Percentiles rank a stretch among this genome's conserved stretches.
These are phyloP conservation scores for Eutolmus rufibarbis DNA, from an alignment of 2,888 invertebrate genomes.

Conservation along the genomic window DNA sequence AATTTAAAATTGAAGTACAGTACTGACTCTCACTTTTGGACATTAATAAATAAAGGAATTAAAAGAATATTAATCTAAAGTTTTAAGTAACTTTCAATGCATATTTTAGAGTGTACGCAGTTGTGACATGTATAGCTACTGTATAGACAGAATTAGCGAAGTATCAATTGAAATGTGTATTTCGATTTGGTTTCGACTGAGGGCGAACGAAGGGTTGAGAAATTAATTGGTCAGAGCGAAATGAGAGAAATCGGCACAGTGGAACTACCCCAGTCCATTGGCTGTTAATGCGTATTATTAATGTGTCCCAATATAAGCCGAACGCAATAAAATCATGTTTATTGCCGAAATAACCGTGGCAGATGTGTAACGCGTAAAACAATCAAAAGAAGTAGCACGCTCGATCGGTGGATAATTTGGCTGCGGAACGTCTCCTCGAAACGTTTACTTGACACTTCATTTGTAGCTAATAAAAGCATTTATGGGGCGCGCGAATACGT, in stretches of 20 bases:
- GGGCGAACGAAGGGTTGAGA: not conserved
- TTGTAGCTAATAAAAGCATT: conserved; percentile 45
- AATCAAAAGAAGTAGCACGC: not conserved
- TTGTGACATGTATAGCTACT: too few species aligned
- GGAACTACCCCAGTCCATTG: not conserved
- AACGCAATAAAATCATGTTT: not conserved
- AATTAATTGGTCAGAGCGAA: not conserved
- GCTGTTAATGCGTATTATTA: not conserved
- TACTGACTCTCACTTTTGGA: too few species aligned
- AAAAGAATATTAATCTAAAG: too few species aligned
- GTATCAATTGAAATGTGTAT: not conserved
- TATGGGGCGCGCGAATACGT: conserved; percentile 34
- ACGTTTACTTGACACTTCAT: conserved; percentile 43
- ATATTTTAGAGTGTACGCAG: too few species aligned
- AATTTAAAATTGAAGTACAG: too few species aligned
- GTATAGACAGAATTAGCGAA: too few species aligned
- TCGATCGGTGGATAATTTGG: not conserved
- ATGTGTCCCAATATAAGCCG: not conserved
- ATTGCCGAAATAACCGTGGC: not conserved
- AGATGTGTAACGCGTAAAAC: not conserved
- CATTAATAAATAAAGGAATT: too few species aligned
- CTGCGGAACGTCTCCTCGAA: not conserved
- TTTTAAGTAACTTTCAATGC: too few species aligned
- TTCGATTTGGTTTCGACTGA: not conserved
- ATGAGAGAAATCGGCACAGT: not conserved